Percentiles rank a stretch among this genome's conserved stretches.
Conservation (phyloP, 2,888 invertebrate genomes). For the Leucophenga maculata region DNA sequence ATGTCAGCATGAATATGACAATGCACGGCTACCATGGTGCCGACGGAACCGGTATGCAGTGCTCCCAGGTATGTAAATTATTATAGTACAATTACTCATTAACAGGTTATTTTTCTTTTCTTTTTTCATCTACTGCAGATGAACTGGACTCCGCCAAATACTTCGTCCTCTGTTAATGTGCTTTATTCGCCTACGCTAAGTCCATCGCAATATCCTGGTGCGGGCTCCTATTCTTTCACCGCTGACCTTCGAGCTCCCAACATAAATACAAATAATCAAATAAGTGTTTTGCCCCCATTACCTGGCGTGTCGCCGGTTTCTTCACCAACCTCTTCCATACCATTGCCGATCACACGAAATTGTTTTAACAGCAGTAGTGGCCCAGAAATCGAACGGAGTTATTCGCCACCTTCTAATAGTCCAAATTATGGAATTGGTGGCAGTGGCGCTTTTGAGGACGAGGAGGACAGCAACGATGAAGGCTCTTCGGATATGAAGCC, state of each 20-base stretch:
- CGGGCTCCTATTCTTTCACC: conserved; percentile 87
- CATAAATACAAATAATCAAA: conserved; percentile 54
- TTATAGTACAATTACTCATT: not conserved
- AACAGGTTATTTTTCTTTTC: not conserved
- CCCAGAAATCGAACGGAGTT: conserved; percentile 58
- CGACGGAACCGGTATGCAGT: conserved; percentile 72
- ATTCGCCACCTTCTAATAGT: conserved; percentile 67
- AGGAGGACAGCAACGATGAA: conserved; percentile 77
- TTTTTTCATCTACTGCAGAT: conserved; percentile 72
- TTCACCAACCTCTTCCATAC: conserved; percentile 43
- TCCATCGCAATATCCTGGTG: conserved; percentile 78
- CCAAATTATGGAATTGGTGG: conserved; percentile 55
- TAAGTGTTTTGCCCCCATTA: conserved; percentile 73
- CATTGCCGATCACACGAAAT: conserved; percentile 66
- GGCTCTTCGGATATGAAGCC: conserved; percentile 78
- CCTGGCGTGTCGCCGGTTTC: conserved; percentile 60
- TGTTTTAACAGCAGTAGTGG: conserved; percentile 71
- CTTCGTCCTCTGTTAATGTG: conserved; percentile 77
- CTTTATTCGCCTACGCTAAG: conserved; percentile 80
- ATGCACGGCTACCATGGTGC: conserved; percentile 83
- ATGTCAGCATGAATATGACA: conserved; percentile 97
- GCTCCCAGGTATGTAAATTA: conserved; percentile 77
- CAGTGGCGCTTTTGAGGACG: conserved; percentile 75
- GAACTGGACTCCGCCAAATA: conserved; percentile 82
- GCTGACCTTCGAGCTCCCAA: conserved; percentile 82